Base-by-base conservation (phyloP, 1,140 invertebrate genomes). In the Pteromalus puparum region DNA sequence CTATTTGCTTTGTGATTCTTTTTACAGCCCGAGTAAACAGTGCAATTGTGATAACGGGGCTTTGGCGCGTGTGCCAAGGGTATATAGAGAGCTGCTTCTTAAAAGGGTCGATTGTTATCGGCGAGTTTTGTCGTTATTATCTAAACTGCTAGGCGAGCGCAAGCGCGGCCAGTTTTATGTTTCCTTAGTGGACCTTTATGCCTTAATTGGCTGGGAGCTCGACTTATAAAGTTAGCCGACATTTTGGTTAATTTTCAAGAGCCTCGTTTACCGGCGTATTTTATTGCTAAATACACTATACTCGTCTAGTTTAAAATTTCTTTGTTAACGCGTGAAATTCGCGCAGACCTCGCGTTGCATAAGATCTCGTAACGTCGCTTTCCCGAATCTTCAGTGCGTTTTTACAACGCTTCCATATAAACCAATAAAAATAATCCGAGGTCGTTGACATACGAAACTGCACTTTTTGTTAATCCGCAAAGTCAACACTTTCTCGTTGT, bases 61-160 rank as follows among this genome's bases (percentile, higher is more conserved):
- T 75, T 42, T 53, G 6, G 42, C 38, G 18, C 9, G 30, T 21
- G 34, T n/a, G 38, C n/a, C 15, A 13, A 24, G 38, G 26, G 12
- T 21, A 15, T 75, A 34, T 42, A 42, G 34, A 42, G 38, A 28
- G 2, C 30, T 67, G 46, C 46, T 53, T 24, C 42, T 48, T 48
- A 26, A 76, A 76, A 76, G 42, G 42, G 74, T 76, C 76, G 76
- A 78, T 78, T 78, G 9, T 78, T 78, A 78, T 78, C 76, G 76
- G 12, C 28, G 53, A 67, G 26, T 65, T 78, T 78, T 67, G 4
- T 78, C 48, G 53, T 67, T 78, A 78, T 78, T 67, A 78, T 65
- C 76, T 30, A 78, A 78, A 61, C 42, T 34, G 21, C 72, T n/a
- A 34, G 15, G 18, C 42, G 2, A 42, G 21, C 1, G 18, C 42